phyloP scores from a whole-genome alignment of 2,113 vertebrate species.

The Rutilus rutilus region DNA sequence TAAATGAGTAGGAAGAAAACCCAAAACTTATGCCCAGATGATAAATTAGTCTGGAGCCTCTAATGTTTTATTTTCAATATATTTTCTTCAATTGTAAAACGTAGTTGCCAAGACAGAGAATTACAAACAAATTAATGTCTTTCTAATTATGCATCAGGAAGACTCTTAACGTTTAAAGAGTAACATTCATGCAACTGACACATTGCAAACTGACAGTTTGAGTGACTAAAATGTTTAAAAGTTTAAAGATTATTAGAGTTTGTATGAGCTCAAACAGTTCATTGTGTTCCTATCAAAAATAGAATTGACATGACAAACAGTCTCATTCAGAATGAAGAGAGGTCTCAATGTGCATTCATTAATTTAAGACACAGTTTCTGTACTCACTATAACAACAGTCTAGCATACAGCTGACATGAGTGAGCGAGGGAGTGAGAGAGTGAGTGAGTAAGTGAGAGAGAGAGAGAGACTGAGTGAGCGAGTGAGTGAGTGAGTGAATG shows the following conservation, averaged over 20 bases:
- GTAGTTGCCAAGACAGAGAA: not conserved
- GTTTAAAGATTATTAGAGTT: not conserved
- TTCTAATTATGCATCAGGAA: conserved; percentile 12
- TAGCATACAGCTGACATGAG: no score
- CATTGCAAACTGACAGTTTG: not conserved
- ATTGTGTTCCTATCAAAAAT: not conserved
- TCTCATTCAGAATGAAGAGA: not conserved
- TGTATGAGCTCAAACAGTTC: not conserved
- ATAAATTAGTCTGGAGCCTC: not conserved
- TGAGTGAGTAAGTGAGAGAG: no score
- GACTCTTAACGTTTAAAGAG: not conserved
- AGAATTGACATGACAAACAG: not conserved
- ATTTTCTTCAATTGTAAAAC: not conserved
- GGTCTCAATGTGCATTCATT: no score
- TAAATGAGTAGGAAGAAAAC: not conserved
- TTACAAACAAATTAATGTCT: not conserved
- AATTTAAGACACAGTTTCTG: not conserved
- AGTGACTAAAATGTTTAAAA: not conserved
- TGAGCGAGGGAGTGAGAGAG: no score
- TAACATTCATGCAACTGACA: not conserved
- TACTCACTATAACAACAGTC: no score
- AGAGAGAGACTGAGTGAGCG: no score
- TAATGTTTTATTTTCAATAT: not conserved
- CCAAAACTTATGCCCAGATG: not conserved
- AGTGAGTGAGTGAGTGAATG: no score